Evolutionary conservation across 2,888 invertebrate species (phyloP), one percentile per base, ranked within the genome.

Genomic region (Nyleta sp.): DNA sequence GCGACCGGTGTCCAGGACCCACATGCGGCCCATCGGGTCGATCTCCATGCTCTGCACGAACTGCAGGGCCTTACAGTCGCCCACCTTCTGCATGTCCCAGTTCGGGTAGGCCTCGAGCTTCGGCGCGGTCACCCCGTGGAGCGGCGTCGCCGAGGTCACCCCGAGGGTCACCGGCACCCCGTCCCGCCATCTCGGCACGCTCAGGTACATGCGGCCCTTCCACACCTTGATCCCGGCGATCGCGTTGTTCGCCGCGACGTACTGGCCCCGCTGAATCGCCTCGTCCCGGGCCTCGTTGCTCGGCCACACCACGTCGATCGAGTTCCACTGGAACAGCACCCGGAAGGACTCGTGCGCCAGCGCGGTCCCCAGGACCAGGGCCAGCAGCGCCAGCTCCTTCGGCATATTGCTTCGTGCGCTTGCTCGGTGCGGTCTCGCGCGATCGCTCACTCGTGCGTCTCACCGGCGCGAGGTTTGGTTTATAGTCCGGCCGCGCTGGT

Each of bases 11-110:
- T 90, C 90, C 38, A 90, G 62, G 0, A 90, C 83, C 90, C 90
- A 91, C 92, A 95, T 93, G 10, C 94, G 90, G 2, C 95, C 95
- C 76, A 92, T 92, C 2, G 92, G 92, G 88, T 96, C 95, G 50
- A 95, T 93, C 87, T 95, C 95, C 81, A 95, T 91, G 82, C 94
- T 94, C 88, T 95, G 95, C 20, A 95, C 95, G 85, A 94, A 95
- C 87, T 96, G 95, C 74, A 96, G 91, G 0, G 94, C 93, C 13
- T 91, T 89, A 89, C 95, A 95, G 85, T 95, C 93, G 0, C 94
- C 94, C 48, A 94, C 77, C 15, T 91, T 89, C 86, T 95, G 95
- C 91, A 93, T 93, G 18, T 91, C 92, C 95, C 95, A 95, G 79
- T 92, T 94, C 74, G 95, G 95, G 88, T 94, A 96, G 2, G 95